These are phyloP conservation scores for Gyps fulvus DNA, from an alignment of 2,113 vertebrate genomes.

Conservation along the genomic window DNA sequence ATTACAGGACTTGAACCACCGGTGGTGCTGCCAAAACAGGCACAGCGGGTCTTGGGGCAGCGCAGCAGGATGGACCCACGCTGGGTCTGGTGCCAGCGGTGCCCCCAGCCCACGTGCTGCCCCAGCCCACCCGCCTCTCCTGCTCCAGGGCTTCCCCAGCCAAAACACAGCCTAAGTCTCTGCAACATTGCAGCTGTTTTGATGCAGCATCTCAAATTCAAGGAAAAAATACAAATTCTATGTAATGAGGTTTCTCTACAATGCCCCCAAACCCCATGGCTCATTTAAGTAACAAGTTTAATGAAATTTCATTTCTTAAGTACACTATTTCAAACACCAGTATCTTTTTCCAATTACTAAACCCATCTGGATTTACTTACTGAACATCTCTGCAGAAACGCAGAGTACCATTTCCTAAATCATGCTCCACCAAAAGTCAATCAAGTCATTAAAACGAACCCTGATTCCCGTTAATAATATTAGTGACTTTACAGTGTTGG, in stretches of 20 bases:
- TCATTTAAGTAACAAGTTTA: not conserved
- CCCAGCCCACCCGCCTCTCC: not conserved
- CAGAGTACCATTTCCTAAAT: not conserved
- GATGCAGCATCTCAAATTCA: not conserved
- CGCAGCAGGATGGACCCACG: not conserved
- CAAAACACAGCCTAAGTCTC: not conserved
- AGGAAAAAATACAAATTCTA: not conserved
- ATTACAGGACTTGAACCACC: too few species aligned
- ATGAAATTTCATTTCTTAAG: not conserved
- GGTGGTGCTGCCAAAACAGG: not conserved
- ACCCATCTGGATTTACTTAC: not conserved
- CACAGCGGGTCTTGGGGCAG: not conserved
- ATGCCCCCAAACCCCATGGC: not conserved
- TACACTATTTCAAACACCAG: not conserved
- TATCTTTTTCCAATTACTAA: not conserved
- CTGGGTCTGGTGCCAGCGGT: not conserved
- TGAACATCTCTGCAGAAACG: not conserved
- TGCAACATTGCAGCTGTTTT: not conserved
- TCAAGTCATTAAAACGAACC: not conserved
- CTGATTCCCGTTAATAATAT: fast-evolving
- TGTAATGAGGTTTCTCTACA: fast-evolving
- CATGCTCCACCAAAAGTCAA: not conserved
- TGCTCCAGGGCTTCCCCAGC: not conserved
- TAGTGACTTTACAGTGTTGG: fast-evolving
- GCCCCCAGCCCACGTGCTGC: not conserved